phyloP scores from a whole-genome alignment of 2,888 invertebrate species.

The Antheraea assamensis region DNA sequence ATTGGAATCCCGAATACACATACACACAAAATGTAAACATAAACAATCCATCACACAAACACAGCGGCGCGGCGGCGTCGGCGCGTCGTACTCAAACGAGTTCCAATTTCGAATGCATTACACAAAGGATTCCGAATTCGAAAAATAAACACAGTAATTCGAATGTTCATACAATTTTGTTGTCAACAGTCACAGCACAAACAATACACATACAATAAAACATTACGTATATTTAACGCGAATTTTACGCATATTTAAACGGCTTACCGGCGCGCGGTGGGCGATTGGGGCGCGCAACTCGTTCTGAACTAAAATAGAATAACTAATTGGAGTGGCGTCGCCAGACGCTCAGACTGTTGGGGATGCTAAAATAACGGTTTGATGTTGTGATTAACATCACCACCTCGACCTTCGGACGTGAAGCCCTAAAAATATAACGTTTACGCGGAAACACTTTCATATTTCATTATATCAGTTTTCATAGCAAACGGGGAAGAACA shows the following conservation, averaged over 20 bases:
- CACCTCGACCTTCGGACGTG: constrained; percentile 36
- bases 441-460: constrained; percentile 4
- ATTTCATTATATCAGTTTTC: constrained; percentile 1
- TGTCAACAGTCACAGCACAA: neutral
- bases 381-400: constrained; percentile 48
- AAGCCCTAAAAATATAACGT: constrained; percentile 31
- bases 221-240: constrained; percentile 31
- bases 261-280: constrained; percentile 26
- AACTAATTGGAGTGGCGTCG: constrained; percentile 62
- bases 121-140: neutral
- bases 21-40: constrained; percentile 9
- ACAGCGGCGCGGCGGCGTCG: neutral
- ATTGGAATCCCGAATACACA: neutral
- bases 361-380: constrained; percentile 63
- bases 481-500: neutral
- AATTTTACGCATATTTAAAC: constrained; percentile 50
- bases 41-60: constrained; percentile 10
- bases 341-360: constrained; percentile 74
- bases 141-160: neutral
- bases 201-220: constrained; percentile 17
- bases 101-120: neutral
- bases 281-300: constrained; percentile 50
- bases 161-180: neutral
- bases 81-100: neutral
- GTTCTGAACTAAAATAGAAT: constrained; percentile 69